A percentile compares a stretch with the other conserved stretches of the same genome.
These are phyloP conservation scores for Branchellion lobata DNA, from an alignment of 2,888 invertebrate genomes.

Conservation along the genomic window DNA sequence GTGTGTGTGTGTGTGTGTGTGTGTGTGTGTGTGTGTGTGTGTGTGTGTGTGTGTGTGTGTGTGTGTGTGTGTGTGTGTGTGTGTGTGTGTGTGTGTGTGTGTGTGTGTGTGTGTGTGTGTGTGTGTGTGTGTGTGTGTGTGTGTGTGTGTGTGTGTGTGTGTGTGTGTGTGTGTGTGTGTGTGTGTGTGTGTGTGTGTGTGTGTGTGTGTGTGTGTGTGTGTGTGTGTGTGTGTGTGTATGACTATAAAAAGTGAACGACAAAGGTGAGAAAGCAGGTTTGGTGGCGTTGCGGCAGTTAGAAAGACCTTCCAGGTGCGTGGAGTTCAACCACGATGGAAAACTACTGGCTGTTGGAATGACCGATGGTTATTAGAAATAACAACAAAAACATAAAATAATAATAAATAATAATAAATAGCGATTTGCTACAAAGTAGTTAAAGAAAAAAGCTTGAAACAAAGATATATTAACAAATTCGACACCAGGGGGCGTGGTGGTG, in stretches of 20 bases:
- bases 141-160: neutral
- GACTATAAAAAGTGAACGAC: too few species aligned
- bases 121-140: neutral
- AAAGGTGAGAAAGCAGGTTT: slow-evolving; percentile 55
- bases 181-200: neutral
- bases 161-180: slow-evolving; percentile 24
- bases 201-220: slow-evolving; percentile 2
- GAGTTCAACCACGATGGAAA: slow-evolving; percentile 62
- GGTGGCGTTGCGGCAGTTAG: slow-evolving; percentile 58
- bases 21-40: neutral
- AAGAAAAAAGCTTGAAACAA: too few species aligned
- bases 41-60: slow-evolving; percentile 7
- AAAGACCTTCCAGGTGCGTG: slow-evolving; percentile 60
- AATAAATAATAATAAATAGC: too few species aligned
- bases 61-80: slow-evolving; percentile 15
- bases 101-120: slow-evolving; percentile 13
- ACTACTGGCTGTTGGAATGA: slow-evolving; percentile 62
- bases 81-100: neutral
- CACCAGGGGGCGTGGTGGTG: slow-evolving; percentile 62
- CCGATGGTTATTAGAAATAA: slow-evolving; percentile 60
- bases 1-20: slow-evolving; percentile 20
- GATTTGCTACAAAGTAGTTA: too few species aligned
- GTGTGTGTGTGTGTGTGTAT: slow-evolving; percentile 1
- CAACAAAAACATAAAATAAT: too few species aligned
- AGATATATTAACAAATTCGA: too few species aligned